Evolutionary conservation across 2,113 vertebrate species (phyloP), one percentile per base, ranked within the genome.

Genomic region (Todiramphus chloris): DNA sequence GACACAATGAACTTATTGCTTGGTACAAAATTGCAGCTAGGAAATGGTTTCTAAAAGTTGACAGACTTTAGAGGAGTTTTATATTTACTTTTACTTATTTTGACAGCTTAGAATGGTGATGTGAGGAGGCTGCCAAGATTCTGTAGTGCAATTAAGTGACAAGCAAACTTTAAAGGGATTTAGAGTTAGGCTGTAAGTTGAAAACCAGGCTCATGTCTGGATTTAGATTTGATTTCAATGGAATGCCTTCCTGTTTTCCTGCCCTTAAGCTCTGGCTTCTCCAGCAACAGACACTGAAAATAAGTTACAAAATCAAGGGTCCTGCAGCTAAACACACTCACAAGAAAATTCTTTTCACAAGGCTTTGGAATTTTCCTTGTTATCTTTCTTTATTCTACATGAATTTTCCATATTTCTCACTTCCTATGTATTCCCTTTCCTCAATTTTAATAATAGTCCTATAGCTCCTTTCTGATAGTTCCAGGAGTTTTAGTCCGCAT

Each of bases 121-220:
- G 37, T 75, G 70, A 97, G 89, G 75, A 94, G 77, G 63, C 84
- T 96, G 95, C 87, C 83, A 82, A 96, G 80, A 62, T 80, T 92
- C 31, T 90, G 67, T 78, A 90, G 75, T 69, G 53, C 89, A 96
- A 95, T 96, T 96, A 97, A 97, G 77, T 58, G 82, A 89, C 83
- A 93, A 96, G 94, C 58, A 97, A 95, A 95, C 90, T 97, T 79
- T 83, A 84, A 91, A 90, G 83, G 87, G 89, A 87, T 95, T 97
- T 95, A 79, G 56, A 93, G 68, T 59, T 91, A 63, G 85, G 55
- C 51, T 87, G 58, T 70, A 95, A 95, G 70, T 41, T 89, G 87
- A 96, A 97, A 96, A 94, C 41, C 78, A 96, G 88, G 55, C 80
- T 95, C 39, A 41, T 87, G 83, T 91, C 93, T 66, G 85, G 77